A percentile compares a stretch with the other conserved stretches of the same genome.
phyloP scores from a whole-genome alignment of 2,113 vertebrate species.

The Ailurus styani region DNA sequence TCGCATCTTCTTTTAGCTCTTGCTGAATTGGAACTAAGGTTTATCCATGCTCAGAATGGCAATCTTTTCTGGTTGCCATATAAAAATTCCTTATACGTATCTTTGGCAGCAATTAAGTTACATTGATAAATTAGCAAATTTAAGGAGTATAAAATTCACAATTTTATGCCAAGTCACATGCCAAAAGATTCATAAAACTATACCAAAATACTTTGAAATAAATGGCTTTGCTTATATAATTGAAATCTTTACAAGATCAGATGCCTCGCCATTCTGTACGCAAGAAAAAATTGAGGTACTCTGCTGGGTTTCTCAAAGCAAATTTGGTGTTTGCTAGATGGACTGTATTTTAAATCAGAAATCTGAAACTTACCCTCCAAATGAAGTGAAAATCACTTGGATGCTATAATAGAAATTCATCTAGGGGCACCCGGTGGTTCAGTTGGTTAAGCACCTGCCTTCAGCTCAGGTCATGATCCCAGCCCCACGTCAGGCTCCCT shows the following conservation, averaged over 20 bases:
- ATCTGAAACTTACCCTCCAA: not conserved
- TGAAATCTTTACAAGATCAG: not conserved
- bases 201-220: not conserved
- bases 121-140: not conserved
- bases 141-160: not conserved
- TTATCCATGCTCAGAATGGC: not conserved
- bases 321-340: not conserved
- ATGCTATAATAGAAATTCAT: not conserved
- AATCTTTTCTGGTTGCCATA: not conserved
- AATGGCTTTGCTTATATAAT: not conserved
- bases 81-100: not conserved
- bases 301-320: not conserved
- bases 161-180: not conserved
- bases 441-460: not conserved
- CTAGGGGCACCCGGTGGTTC: not conserved
- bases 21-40: not conserved
- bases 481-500: not conserved
- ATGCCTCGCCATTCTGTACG: not conserved
- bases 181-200: not conserved
- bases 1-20: not conserved
- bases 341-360: conserved; percentile 34
- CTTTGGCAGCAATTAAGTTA: not conserved
- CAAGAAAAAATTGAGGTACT: not conserved
- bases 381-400: conserved; percentile 26
- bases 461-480: not conserved